These are phyloP conservation scores for Acanthosepion lycidas DNA, from an alignment of 2,888 invertebrate species.

Conservation along the genomic window DNA sequence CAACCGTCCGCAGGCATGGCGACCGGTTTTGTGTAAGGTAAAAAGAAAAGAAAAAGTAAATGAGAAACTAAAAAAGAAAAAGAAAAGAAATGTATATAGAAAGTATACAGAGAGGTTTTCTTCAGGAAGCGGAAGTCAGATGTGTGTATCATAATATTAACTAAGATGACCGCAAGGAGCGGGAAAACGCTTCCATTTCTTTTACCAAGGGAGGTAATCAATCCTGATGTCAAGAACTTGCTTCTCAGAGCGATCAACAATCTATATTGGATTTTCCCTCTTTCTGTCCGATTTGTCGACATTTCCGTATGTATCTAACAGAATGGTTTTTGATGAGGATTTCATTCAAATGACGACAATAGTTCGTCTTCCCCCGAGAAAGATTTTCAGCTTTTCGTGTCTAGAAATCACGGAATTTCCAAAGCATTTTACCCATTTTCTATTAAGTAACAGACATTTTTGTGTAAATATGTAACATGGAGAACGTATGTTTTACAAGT, in stretches of 20 bases:
- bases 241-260: slow-evolving; percentile 20
- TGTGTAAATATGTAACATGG: background rate
- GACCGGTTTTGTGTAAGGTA: background rate
- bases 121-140: slow-evolving; percentile 21
- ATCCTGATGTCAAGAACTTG: background rate
- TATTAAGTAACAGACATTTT: background rate
- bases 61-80: background rate
- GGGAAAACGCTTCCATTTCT: background rate
- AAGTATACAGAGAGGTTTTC: background rate
- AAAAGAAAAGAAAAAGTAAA: background rate
- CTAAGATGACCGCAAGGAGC: slow-evolving; percentile 6
- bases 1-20: background rate
- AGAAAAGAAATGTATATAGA: background rate
- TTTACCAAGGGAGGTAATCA: slow-evolving; percentile 4
- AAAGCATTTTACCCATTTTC: background rate
- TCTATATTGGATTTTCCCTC: background rate
- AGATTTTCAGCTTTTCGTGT: background rate
- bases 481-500: no score
- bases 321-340: slow-evolving; percentile 13
- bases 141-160: slow-evolving; percentile 33
- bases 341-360: background rate
- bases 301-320: slow-evolving; percentile 6
- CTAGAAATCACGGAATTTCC: background rate
- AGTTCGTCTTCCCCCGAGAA: background rate
- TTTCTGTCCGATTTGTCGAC: background rate